Base-by-base conservation (phyloP, 2,888 invertebrate genomes). In the Glaucopsyche alexis region DNA sequence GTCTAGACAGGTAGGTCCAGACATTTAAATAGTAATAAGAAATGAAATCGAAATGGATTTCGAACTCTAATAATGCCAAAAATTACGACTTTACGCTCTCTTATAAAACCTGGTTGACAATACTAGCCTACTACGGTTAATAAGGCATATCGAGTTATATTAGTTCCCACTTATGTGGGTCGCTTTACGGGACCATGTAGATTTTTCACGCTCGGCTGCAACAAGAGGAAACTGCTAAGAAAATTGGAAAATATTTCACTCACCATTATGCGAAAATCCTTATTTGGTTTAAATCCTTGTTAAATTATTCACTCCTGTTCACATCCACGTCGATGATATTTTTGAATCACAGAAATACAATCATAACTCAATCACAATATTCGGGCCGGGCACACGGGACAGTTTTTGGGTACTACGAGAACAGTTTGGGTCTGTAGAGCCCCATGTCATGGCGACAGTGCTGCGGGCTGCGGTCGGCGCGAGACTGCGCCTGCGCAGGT, bases 341-440 rank as follows among this genome's bases (percentile, higher is more conserved):
- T 77, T 49, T 77, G 77, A 80, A 82, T 85, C 87, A 90, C 87
- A 76, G 80, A 82, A 60, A 7, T 83, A 81, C 82, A 80, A 80
- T 85, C 91, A 92, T 91, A 79, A 80, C 90, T 86, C 77, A 81
- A 79, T 84, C 87, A 88, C 86, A 82, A 82, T 80, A 82, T 83
- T 81, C 79, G 81, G 75, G 84, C 84, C 84, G 84, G 78, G 85
- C 83, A 84, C 88, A 90, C 90, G 87, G 13, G 49, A 49, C 29
- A 49, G 0, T 8, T 45, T 55, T 60, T 2, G 29, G 29, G 14
- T 69, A 29, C 49, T 69, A 47, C 29, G 69, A 80, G 79, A 80
- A 74, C 83, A 79, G 82, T 80, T 78, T 80, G 77, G 80, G 80
- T 79, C 80, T 81, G 79, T 78, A 81, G 76, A 80, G 81, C 81